Base-by-base conservation (phyloP, 2,113 vertebrate genomes). In the Excalfactoria chinensis region DNA sequence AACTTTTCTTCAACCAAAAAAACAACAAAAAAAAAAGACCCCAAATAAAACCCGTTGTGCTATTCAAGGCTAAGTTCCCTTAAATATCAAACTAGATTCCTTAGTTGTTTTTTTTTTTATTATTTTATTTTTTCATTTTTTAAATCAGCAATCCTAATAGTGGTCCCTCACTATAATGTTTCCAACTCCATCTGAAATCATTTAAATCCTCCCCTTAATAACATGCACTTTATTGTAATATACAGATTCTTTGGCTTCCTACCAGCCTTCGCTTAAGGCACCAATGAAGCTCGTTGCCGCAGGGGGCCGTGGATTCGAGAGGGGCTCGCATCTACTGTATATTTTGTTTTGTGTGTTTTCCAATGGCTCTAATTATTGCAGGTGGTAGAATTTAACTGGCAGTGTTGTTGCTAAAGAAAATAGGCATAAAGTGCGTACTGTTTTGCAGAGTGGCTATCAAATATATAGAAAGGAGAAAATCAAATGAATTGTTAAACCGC, bases 61-160 rank as follows among this genome's bases (percentile, higher is more conserved):
- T 94, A 93, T 97, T 97, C 95, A 97, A 97, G 90, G 93, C 97
- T 97, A 94, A 95, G 91, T 66, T 97, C 97, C 93, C 90, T 96
- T 96, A 96, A 97, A 96, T 85, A 96, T 95, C 95, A 97, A 97
- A 94, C 85, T 90, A 84, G 89, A 97, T 96, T 94, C 94, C 86
- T 95, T 59, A 30, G 94, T 85, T 70, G 91, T 55, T 64, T 80
- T 88, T 70, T 62, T 90, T 76, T 81, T 62, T 96, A 88, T 41
- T 41, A 41, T 75, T 86, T 70, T 62, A 90, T 76, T 81, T 62
- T 96, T 90, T 41, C 12, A 41, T 41, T 41, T 90, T 88, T 71
- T 72, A 88, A 95, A 93, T 80, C 82, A 85, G 84, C 86, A 95
- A 80, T 69, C 81, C 88, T 97, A 95, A 95, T 96, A 89, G 77